phyloP scores from a whole-genome alignment of 2,797 vertebrate genomes.

The Anguilla pacifica region DNA sequence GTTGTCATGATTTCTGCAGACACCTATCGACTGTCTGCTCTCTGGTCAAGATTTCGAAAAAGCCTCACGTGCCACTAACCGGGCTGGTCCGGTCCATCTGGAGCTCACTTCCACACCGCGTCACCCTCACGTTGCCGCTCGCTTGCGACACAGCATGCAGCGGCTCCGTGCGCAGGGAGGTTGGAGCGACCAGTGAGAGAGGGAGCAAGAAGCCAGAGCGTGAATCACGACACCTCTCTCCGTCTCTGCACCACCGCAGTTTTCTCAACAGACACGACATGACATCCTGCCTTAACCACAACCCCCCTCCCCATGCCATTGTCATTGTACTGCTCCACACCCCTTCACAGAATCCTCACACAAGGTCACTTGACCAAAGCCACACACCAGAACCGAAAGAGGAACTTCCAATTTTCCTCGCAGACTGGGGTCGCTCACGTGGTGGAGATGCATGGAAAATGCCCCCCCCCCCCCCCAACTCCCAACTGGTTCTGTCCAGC shows the following conservation, averaged over 20 bases:
- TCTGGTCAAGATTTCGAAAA: conserved; percentile 31
- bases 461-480: conserved; percentile 42
- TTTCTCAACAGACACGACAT: conserved; percentile 43
- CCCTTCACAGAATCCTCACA: conserved; percentile 13
- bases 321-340: neutral
- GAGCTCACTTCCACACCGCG: conserved; percentile 7
- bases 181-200: neutral
- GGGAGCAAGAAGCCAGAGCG: neutral
- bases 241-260: neutral
- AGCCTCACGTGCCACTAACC: conserved; percentile 25
- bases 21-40: neutral
- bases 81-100: neutral
- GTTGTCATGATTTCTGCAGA: neutral
- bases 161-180: neutral
- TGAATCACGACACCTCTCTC: conserved; percentile 2
- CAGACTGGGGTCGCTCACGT: conserved; percentile 41
- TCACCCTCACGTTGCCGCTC: neutral
- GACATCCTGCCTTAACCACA: conserved; percentile 42
- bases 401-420: conserved; percentile 58
- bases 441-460: conserved; percentile 43
- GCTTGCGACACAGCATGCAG: neutral
- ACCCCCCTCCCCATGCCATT: neutral
- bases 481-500: conserved; percentile 48
- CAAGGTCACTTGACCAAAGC: conserved; percentile 49
- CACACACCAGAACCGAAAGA: conserved; percentile 75